A percentile compares a stretch with the other conserved stretches of the same genome.
Conservation (phyloP, 1,140 invertebrate genomes). For the Ooceraea biroi region DNA sequence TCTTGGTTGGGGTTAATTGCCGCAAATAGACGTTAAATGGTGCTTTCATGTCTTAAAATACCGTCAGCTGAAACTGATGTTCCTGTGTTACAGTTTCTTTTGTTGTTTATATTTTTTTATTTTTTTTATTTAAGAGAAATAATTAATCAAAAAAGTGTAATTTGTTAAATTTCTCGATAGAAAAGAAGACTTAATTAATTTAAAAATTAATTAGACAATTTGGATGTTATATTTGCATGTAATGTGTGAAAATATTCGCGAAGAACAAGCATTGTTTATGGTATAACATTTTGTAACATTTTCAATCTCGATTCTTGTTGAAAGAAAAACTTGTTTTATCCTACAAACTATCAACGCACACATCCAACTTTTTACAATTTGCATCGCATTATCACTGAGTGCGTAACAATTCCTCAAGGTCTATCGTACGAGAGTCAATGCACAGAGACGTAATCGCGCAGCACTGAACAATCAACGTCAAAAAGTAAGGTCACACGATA, state of each 20-base stretch:
- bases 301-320: not conserved
- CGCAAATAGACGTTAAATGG: conserved; percentile 77
- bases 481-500: conserved; percentile 40
- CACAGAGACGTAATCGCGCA: not conserved
- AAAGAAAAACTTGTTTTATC: not conserved
- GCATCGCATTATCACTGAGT: not conserved
- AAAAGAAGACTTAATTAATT: too few species aligned
- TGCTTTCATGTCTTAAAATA: conserved; percentile 71
- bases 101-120: too few species aligned
- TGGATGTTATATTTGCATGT: too few species aligned
- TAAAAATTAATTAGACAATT: too few species aligned
- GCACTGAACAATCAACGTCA: conserved; percentile 1
- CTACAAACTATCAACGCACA: not conserved
- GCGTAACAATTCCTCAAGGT: conserved; percentile 26
- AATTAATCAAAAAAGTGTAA: not conserved
- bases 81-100: conserved; percentile 17
- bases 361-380: not conserved
- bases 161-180: not conserved
- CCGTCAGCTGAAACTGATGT: conserved; percentile 34
- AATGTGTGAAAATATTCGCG: not conserved
- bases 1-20: conserved; percentile 75
- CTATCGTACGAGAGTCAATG: conserved; percentile 5
- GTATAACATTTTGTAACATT: conserved; percentile 23
- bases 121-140: not conserved
- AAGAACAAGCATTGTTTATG: not conserved